A percentile compares a stretch with the other conserved stretches of the same genome.
Evolutionary conservation across 2,888 invertebrate species (phyloP).

Genomic region (Endomychus coccineus): DNA sequence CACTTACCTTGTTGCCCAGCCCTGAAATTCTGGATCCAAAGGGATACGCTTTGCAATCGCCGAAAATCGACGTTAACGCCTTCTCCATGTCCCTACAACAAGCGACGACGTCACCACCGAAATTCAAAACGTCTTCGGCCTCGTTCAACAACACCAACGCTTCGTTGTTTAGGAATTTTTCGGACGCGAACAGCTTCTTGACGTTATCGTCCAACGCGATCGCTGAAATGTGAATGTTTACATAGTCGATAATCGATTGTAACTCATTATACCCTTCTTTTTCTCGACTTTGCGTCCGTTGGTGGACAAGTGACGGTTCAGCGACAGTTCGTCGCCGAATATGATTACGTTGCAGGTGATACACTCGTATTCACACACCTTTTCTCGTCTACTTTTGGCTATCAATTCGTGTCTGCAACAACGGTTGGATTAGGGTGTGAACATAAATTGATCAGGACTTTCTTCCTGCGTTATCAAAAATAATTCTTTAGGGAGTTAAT

Average conservation of each 20-base stretch:
- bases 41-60: conserved; percentile 44
- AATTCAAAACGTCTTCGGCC: conserved; percentile 28
- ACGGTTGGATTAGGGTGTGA: conserved; percentile 1
- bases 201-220: conserved; percentile 25
- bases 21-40: conserved; percentile 56
- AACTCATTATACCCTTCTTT: conserved; percentile 16
- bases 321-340: conserved; percentile 35
- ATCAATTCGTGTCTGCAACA: conserved; percentile 29
- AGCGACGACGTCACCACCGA: conserved; percentile 22
- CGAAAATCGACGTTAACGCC: conserved; percentile 28
- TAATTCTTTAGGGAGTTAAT: no score
- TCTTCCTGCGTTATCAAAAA: no score
- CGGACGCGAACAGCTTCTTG: conserved; percentile 27
- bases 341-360: conserved; percentile 32
- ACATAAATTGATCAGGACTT: no score
- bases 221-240: conserved; percentile 20
- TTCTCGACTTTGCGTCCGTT: conserved; percentile 9
- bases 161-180: conserved; percentile 21
- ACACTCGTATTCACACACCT: conserved; percentile 35
- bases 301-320: conserved; percentile 26
- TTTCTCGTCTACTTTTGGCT: conserved; percentile 24
- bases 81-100: conserved; percentile 33
- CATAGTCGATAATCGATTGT: no score
- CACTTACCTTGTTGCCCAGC: conserved; percentile 40
- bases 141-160: conserved; percentile 23